A percentile compares a stretch with the other conserved stretches of the same genome.
These are phyloP conservation scores for Brachionichthys hirsutus DNA, from an alignment of 2,113 vertebrate species.

Conservation along the genomic window DNA sequence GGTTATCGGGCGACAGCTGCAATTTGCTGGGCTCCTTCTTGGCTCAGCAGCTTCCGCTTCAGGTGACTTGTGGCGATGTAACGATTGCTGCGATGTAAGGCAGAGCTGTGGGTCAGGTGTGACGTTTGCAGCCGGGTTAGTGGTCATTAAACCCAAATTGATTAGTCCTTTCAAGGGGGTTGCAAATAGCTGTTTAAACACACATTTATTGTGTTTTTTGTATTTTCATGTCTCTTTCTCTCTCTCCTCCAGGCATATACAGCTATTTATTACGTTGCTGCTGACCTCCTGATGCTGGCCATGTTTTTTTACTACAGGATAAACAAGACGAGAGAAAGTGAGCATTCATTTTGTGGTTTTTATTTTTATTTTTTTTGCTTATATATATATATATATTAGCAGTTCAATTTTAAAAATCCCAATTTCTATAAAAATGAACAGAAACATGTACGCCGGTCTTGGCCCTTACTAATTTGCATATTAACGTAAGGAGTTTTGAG, in stretches of 20 bases:
- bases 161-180: no score
- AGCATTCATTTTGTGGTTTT: slow-evolving; percentile 24
- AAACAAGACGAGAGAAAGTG: slow-evolving; percentile 62
- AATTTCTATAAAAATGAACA: background rate
- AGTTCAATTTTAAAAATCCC: background rate
- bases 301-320: slow-evolving; percentile 87
- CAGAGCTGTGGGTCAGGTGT: no score
- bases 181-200: no score
- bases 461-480: no score
- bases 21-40: slow-evolving; percentile 93
- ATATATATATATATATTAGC: no score
- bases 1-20: slow-evolving; percentile 91
- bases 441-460: no score
- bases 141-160: no score
- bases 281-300: slow-evolving; percentile 86
- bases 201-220: slow-evolving; percentile 5
- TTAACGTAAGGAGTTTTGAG: no score
- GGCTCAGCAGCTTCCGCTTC: slow-evolving; percentile 91
- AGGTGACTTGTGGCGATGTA: slow-evolving; percentile 76
- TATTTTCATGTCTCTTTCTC: slow-evolving; percentile 3
- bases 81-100: background rate
- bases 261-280: slow-evolving; percentile 88
- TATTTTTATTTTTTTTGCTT: background rate
- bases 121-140: no score
- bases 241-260: slow-evolving; percentile 84